A percentile compares a stretch with the other conserved stretches of the same genome.
Evolutionary conservation across 2,797 vertebrate species (phyloP).

Genomic region (Hydrolagus colliei): DNA sequence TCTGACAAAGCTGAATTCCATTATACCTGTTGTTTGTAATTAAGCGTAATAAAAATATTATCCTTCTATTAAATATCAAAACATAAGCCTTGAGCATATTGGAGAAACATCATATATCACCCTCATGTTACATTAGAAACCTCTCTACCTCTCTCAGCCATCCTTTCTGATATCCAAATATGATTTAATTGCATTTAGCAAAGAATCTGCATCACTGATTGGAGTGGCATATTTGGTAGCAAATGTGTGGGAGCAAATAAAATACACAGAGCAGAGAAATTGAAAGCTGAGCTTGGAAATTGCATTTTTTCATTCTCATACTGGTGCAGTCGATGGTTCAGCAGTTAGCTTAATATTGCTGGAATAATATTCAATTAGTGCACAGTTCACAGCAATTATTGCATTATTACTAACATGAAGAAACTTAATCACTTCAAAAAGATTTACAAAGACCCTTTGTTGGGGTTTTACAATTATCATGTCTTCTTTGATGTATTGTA

Average conservation of each 20-base stretch:
- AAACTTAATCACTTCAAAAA: constrained; percentile 29
- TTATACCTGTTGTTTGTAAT: neutral
- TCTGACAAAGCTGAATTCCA: neutral
- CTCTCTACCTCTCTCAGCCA: neutral
- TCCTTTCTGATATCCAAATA: neutral
- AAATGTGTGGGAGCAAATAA: constrained; percentile 10
- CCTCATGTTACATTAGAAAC: neutral
- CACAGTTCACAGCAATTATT: constrained; percentile 30
- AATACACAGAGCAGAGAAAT: constrained; percentile 20
- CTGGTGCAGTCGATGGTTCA: constrained; percentile 19
- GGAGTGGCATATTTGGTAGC: neutral
- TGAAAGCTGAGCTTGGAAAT: constrained; percentile 19
- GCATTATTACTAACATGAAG: constrained; percentile 28
- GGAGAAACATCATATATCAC: neutral
- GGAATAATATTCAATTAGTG: constrained; percentile 32
- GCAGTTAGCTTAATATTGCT: constrained; percentile 31
- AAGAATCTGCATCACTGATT: neutral
- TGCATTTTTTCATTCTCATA: constrained; percentile 26
- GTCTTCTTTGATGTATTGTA: constrained; percentile 20
- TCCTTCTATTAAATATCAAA: neutral
- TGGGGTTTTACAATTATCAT: constrained; percentile 17
- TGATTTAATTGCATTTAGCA: neutral
- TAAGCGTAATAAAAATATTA: neutral
- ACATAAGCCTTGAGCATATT: too few species aligned
- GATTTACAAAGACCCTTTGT: constrained; percentile 22